A percentile compares a stretch with the other conserved stretches of the same genome.
Conservation (phyloP, 1,140 invertebrate species). For the Leptoteleia sp. region DNA sequence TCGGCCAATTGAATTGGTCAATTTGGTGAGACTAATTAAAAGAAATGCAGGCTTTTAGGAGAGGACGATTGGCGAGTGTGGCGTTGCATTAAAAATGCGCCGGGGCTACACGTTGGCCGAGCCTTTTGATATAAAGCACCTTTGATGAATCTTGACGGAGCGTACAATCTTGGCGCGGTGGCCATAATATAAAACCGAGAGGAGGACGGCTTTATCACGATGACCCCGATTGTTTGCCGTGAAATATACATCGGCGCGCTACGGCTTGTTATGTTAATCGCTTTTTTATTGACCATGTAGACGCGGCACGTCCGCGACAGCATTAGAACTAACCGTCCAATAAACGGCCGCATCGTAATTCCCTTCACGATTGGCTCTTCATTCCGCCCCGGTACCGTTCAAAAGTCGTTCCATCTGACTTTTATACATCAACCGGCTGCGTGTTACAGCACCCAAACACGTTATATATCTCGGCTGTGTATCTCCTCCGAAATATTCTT, state of each 20-base stretch:
- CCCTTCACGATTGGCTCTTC: conserved; percentile 48
- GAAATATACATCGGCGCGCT: conserved; percentile 65
- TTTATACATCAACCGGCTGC: conserved; percentile 29
- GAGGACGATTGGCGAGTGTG: conserved; percentile 7
- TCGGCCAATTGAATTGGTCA: too few species aligned
- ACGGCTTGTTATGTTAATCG: conserved; percentile 74
- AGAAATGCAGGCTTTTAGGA: conserved; percentile 3
- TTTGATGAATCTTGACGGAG: conserved; percentile 57
- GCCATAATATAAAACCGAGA: conserved; percentile 43
- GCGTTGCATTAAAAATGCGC: conserved; percentile 27
- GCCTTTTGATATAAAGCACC: conserved; percentile 34
- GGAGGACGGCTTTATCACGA: conserved; percentile 69
- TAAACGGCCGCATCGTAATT: conserved; percentile 57
- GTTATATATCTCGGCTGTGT: conserved; percentile 17
- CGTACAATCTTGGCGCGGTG: conserved; percentile 38
- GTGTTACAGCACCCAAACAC: conserved; percentile 21
- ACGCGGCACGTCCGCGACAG: conserved; percentile 47
- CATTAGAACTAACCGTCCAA: conserved; percentile 56
- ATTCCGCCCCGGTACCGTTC: conserved; percentile 48
- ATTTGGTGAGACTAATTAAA: too few species aligned
- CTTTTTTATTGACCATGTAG: conserved; percentile 68
- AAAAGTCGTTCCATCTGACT: conserved; percentile 40
- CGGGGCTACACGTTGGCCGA: conserved; percentile 19
- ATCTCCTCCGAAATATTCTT: conserved; percentile 21
- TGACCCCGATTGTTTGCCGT: conserved; percentile 70